Evolutionary conservation across 2,113 vertebrate genomes (phyloP).

Genomic region (Gallinago jamesoni): DNA sequence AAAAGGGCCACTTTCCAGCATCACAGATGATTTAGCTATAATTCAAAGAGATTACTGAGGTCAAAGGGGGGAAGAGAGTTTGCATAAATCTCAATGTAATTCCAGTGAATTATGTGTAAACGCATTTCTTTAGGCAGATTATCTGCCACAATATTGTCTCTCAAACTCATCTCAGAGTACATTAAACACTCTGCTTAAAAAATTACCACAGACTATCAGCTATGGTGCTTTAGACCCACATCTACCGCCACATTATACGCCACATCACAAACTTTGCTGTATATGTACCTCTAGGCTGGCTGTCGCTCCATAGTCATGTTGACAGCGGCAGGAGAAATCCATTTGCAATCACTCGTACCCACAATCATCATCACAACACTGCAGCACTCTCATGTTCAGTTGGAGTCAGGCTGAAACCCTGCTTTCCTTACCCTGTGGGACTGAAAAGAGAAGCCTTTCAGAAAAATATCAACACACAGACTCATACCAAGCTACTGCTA

Average conservation of each 20-base stretch:
- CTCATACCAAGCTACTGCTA: neutral
- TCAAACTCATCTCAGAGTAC: neutral
- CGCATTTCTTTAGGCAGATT: neutral
- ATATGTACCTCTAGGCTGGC: neutral
- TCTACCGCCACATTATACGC: neutral
- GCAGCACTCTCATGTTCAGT: neutral
- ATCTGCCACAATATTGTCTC: neutral
- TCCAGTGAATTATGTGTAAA: neutral
- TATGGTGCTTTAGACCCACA: neutral
- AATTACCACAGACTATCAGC: neutral
- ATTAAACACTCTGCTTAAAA: neutral
- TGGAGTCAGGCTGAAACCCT: neutral
- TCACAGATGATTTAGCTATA: neutral
- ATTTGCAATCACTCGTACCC: neutral
- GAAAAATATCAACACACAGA: neutral
- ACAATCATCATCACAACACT: neutral
- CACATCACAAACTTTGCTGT: neutral
- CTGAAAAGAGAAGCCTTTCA: neutral
- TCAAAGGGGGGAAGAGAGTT: neutral
- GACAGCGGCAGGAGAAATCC: neutral
- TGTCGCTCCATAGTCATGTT: neutral
- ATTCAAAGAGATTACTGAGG: neutral
- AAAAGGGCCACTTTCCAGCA: neutral
- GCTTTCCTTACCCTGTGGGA: neutral
- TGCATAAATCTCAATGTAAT: neutral